Base-by-base conservation (phyloP, 2,797 vertebrate species). In the Mormyrus proboscirostris region DNA sequence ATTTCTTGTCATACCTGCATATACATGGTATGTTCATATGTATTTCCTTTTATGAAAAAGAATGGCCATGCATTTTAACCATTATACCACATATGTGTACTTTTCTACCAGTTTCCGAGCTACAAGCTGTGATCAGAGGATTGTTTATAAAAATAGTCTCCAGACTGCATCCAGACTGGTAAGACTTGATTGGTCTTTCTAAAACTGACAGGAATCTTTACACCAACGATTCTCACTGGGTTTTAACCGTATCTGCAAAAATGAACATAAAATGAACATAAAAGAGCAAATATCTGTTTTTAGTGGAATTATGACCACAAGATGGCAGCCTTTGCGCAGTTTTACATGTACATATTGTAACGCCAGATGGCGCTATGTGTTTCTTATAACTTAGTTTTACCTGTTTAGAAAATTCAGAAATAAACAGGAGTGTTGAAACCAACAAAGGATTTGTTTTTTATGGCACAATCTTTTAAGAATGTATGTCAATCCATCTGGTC, bases 261-360 rank as follows among this genome's bases (percentile, higher is more conserved):
- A 47, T n/a, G 19, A 9, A 44, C 41, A 47, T 9, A n/a, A 19
- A 82, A 47, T n/a, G 19, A 9, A 44, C 41, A 47, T 9, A 3
- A 82, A 82, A 16, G 41, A 82, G 41, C 19, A 82, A 82, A n/a
- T 47, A 47, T 29, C 29, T 82, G 76, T 82, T 82, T 9, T 8
- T 8, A 73, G 16, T n/a, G 38, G 41, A 82, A 41, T 82, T 47
- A 47, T n/a, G 22, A 85, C 84, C 90, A 90, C 88, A 86, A 90
- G 90, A 85, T 90, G 90, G 88, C 83, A 88, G 82, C 62, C 47
- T 55, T n/a, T 89, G 83, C 47, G 62, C 57, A 86, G 41, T 57
- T 86, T 55, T 85, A 85, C 49, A 5, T 29, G 16, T 10, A 7
- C 14, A 33, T 79, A n/a, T 82, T 53, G 55, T 44, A 53, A 84